Evolutionary conservation across 2,797 vertebrate genomes (phyloP), one percentile per base, ranked within the genome.

Genomic region (Scarus forsteni): DNA sequence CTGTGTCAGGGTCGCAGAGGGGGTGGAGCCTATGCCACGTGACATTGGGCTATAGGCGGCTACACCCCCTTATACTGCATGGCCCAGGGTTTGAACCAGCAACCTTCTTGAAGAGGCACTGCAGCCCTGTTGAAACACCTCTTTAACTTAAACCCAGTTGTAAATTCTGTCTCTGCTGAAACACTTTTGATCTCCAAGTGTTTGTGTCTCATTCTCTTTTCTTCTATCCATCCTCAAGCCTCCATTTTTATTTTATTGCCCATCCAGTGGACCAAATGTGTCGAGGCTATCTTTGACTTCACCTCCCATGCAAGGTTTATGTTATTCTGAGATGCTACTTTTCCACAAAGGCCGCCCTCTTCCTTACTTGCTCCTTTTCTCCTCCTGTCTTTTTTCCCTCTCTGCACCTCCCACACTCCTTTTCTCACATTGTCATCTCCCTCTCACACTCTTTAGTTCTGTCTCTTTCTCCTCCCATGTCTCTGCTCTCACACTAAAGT

Each of bases 361-460:
- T 54, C 50, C 13, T 60, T 34, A 1, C 11, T 42, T 19, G 35
- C 51, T 68, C 1, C 11, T 39, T 56, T 35, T 51, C 46, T 18
- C 8, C 16, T 16, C 6, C 3, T 15, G 1, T 61, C 60, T 49
- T 12, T 49, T 15, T 12, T 12, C 45, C 14, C 49, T 38, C 54
- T 69, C 16, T 43, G 39, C 71, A 76, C 73, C 60, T 74, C 79
- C 70, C 77, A 77, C 71, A 68, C 65, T 64, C 40, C 64, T 73
- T 83, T 80, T 89, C 81, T 80, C 87, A 87, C 79, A 50, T 85
- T 77, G 74, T 85, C 81, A 80, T 83, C 71, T 4, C 54, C 65
- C 60, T 78, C 60, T 79, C 64, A 59, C 62, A 42, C 70, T 54
- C 50, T 48, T 27, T 48, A 39, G 0, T 36, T 59, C 65, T 60